Evolutionary conservation across 2,888 invertebrate species (phyloP), one percentile per base, ranked within the genome.

Genomic region (Heteromurus nitidus): DNA sequence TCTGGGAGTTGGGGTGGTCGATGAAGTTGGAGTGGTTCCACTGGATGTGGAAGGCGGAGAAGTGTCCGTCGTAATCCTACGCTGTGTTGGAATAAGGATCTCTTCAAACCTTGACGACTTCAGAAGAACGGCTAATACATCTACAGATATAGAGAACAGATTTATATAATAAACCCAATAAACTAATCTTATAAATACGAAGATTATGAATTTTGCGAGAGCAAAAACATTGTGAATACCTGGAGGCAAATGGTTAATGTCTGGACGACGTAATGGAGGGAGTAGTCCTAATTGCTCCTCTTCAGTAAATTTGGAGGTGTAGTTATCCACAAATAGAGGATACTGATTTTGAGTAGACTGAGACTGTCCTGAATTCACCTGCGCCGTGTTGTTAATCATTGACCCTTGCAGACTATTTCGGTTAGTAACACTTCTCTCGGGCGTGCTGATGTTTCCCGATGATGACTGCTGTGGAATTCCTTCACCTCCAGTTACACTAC

Each of bases 201-300:
- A n/a, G n/a, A n/a, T n/a, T n/a, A n/a, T n/a, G n/a, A n/a, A n/a
- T n/a, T n/a, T n/a, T n/a, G n/a, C n/a, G n/a, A 11, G 22, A 55
- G 36, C 7, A 22, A 24, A 22, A 24, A 55, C 20, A 55, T n/a
- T n/a, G 36, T 50, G 28, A 24, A n/a, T 73, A 82, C 82, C 77
- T 30, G 85, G 82, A 3, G 86, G 86, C 28, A 86, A 80, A 65
- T 84, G 80, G 67, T 83, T 80, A 28, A 84, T 69, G 58, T 86
- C 75, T n/a, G 85, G 80, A 22, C 80, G 75, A 47, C 85, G 80
- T 7, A 86, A 62, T 11, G 83, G 79, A 0, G 83, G 74, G 2
- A 85, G 58, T 3, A 85, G 28, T n/a, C 82, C 84, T 44, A 82
- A 60, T n/a, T 80, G 62, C 18, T 75, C 31, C 18, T 69, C 30